Conservation (phyloP, 2,888 invertebrate species). For the Seira sanloemensis region DNA sequence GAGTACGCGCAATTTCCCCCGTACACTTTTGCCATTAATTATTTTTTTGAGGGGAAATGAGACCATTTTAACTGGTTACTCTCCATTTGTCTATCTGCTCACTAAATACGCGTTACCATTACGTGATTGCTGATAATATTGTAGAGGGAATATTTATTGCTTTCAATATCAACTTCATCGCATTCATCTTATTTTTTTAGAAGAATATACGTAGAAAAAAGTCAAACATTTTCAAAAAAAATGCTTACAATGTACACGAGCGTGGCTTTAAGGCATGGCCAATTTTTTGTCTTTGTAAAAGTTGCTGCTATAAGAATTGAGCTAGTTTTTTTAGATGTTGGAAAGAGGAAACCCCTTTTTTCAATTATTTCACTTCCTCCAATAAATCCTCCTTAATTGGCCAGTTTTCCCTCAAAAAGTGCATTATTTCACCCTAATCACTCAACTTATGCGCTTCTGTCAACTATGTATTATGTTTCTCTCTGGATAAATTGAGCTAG, state of each 20-base stretch:
- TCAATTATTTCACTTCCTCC: conserved; percentile 49
- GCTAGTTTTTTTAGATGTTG: neutral
- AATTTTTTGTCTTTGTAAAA: no score
- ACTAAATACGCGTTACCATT: conserved; percentile 17
- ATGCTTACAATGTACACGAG: neutral
- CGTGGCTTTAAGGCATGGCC: neutral
- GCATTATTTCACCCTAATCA: conserved; percentile 8
- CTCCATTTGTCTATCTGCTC: conserved; percentile 9
- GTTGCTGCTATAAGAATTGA: no score
- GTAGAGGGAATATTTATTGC: conserved; percentile 40
- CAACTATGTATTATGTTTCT: neutral
- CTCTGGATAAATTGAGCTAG: neutral
- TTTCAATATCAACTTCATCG: conserved; percentile 25
- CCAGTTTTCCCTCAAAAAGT: conserved; percentile 24
- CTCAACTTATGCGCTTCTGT: conserved; percentile 7
- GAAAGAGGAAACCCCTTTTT: conserved; percentile 35
- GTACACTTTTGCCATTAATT: neutral
- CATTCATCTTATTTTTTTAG: conserved; percentile 36
- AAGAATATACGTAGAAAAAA: conserved; percentile 15
- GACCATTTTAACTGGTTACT: conserved; percentile 5
- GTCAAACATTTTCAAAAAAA: conserved; percentile 1
- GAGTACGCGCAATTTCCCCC: no score
- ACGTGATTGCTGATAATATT: conserved; percentile 17
- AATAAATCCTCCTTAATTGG: conserved; percentile 65
- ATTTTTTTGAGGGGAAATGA: neutral